Conservation (phyloP, 1,140 invertebrate species). For the Lamellibrachia luymesi region DNA sequence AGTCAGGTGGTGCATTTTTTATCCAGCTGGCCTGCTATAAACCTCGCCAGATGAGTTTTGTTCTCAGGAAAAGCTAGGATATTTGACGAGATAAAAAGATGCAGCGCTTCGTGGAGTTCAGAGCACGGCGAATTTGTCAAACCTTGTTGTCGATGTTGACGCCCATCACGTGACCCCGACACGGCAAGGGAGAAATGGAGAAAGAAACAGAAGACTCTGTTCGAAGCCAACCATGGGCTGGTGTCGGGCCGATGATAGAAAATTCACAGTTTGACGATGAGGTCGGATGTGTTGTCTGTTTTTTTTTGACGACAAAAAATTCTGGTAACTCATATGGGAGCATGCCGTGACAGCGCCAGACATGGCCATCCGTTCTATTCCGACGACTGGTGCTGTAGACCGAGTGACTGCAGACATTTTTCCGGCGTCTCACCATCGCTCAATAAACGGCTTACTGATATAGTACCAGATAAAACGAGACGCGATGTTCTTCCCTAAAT, state of each 20-base stretch:
- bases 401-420: background rate
- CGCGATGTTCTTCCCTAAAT: background rate
- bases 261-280: background rate
- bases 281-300: background rate
- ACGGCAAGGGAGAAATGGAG: background rate
- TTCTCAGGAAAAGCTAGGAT: too few relatives aligned
- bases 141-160: background rate
- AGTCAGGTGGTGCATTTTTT: too few relatives aligned
- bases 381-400: background rate
- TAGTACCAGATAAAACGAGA: constrained; percentile 58
- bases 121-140: too few relatives aligned
- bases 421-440: constrained; percentile 77
- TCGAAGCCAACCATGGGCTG: background rate
- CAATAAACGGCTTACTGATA: constrained; percentile 85
- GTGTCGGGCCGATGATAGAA: background rate
- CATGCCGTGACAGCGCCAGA: too few relatives aligned
- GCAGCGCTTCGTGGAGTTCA: too few relatives aligned
- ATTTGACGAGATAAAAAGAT: too few relatives aligned
- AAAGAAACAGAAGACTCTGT: background rate
- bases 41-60: too few relatives aligned
- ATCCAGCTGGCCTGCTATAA: too few relatives aligned
- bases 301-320: too few relatives aligned
- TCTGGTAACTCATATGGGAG: too few relatives aligned
- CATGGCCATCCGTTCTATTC: background rate
- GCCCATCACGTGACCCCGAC: background rate